Evolutionary conservation across 2,113 vertebrate species (phyloP), one percentile per base, ranked within the genome.

Genomic region (Lophius piscatorius): DNA sequence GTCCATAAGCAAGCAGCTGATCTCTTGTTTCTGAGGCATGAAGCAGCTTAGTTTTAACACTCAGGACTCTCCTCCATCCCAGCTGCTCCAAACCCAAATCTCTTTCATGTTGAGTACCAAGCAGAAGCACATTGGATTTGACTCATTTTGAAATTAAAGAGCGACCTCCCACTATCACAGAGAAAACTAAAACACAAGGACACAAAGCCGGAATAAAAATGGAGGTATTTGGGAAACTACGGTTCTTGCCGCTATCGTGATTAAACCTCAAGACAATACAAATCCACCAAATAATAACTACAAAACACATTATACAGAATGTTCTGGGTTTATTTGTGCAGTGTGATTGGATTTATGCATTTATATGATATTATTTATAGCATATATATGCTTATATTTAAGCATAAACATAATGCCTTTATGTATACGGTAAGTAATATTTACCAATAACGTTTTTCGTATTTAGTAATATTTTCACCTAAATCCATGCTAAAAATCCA

Each of bases 1-100:
- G 52, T 40, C 20, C 44, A 56, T 33, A 34, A 66, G 33, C 56
- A 33, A 44, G 59, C 29, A 42, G 74, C 61, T 80, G 60, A 75
- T 76, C 64, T 59, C 61, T 74, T 66, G 58, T 75, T 70, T 66
- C 73, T 56, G 47, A 75, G 74, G 77, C 73, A 48, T 23, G 56
- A 64, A 79, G 69, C 79, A n/a, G 72, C 82, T 84, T 79, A 76
- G 78, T 45, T 70, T 68, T 52, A 71, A 67, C 31, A 35, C 61
- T 78, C 56, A 62, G 59, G 55, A 75, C 62, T 61, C 58, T 69
- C 45, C 23, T 47, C 51, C 61, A 81, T 67, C 49, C 65, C 8
- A 55, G 64, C 70, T 81, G 76, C 84, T 80, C 80, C n/a, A 73
- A 82, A 64, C 48, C 66, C 41, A 49, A 81, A 82, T 75, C 75